Base-by-base conservation (phyloP, 1,140 invertebrate species). In the Bombus affinis region DNA sequence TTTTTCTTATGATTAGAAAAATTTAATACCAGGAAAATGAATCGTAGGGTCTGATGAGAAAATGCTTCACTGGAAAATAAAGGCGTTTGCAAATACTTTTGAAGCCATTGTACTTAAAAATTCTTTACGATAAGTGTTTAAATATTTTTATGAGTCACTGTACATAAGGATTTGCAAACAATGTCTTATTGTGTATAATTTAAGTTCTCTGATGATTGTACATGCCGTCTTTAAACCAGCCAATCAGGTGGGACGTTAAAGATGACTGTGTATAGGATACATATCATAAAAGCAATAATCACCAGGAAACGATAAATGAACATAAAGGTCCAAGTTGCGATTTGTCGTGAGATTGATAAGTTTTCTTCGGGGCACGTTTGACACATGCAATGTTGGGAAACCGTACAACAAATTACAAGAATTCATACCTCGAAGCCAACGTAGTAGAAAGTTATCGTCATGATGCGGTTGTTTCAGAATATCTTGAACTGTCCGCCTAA, bases 361-460 rank as follows among this genome's bases (percentile, higher is more conserved):
- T 72, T 72, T 66, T 71, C 65, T 70, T 70, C 15, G 18, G 0
- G 4, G 1, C 28, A 82, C 32, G 57, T 66, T 65, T 39, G 35
- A 57, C 22, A 5, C 10, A n/a, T 65, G 4, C 3, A 3, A 22
- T n/a, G 22, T 83, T 68, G 72, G 39, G 59, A 75, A 65, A 84
- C 10, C 47, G 10, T n/a, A 13, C 76, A 57, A 37, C 28, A 47
- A 85, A 73, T 85, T 62, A 65, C 66, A 72, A 25, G 86, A 87
- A 80, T 37, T 81, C 82, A 95, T 96, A 98, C 98, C 98, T 96
- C 97, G 95, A 0, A 98, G 95, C 98, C 98, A 98, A 88, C 98
- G 95, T 5, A 98, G 92, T 32, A 98, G 95, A 93, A 96, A 98
- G 86, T 97, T 96, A 92, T 98, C 98, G 94, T 98, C 97, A 88